Percentiles rank a stretch among this genome's conserved stretches.
These are phyloP conservation scores for Drosophila erecta DNA, from an alignment of 1,140 invertebrate species.

Conservation along the genomic window DNA sequence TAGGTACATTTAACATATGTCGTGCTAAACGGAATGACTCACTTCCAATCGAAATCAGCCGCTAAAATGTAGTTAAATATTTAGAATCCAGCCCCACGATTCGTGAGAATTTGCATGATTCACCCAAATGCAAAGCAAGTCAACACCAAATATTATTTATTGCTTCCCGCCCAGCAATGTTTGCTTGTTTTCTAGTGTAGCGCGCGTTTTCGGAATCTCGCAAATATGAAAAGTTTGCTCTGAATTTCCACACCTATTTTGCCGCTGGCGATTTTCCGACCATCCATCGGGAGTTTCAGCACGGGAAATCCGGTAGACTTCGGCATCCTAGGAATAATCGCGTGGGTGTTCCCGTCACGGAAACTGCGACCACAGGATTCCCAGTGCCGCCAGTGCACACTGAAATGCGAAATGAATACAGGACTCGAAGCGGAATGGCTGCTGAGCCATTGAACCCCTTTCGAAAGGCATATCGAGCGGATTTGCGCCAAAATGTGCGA, in stretches of 20 bases:
- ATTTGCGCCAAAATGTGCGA: conserved; percentile 35
- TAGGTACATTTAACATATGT: no score
- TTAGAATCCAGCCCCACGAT: conserved; percentile 1
- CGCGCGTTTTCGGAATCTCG: conserved; percentile 2
- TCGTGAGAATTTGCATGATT: conserved; percentile 14
- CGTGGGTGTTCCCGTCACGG: conserved; percentile 16
- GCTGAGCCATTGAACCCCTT: conserved; percentile 46
- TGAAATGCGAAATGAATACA: not conserved
- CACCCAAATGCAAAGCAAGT: conserved; percentile 25
- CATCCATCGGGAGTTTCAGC: conserved; percentile 10
- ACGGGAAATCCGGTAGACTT: conserved; percentile 22
- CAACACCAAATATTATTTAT: conserved; percentile 12
- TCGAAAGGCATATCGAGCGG: conserved; percentile 39
- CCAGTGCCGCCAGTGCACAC: not conserved
- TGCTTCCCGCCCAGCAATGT: conserved; percentile 1
- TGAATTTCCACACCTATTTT: conserved; percentile 36
- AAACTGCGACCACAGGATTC: conserved; percentile 21
- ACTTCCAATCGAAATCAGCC: not conserved
- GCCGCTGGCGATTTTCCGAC: conserved; percentile 39
- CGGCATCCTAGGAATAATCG: conserved; percentile 29
- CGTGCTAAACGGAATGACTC: conserved; percentile 9
- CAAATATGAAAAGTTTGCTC: not conserved
- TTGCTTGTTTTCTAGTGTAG: conserved; percentile 21
- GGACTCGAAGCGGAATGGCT: not conserved
- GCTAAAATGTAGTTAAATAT: conserved; percentile 9